These are phyloP conservation scores for Ectemnius lituratus DNA, from an alignment of 2,888 invertebrate species.

Conservation along the genomic window DNA sequence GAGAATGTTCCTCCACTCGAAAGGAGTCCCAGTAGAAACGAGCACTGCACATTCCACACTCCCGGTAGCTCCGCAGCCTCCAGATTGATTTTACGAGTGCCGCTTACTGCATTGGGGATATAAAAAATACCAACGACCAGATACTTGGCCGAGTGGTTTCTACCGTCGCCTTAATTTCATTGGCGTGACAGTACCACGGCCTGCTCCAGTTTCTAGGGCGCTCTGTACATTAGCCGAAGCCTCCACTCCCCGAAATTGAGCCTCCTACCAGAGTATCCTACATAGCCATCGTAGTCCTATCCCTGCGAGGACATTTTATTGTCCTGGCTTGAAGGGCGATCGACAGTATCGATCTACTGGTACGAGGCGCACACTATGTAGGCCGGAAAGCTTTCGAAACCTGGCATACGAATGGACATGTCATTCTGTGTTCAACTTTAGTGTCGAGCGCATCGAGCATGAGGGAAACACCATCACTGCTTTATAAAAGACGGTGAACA, in stretches of 20 bases:
- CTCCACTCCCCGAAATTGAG: slow-evolving; percentile 8
- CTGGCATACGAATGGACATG: neutral
- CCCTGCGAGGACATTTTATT: slow-evolving; percentile 4
- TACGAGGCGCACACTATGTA: neutral
- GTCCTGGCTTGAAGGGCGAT: neutral
- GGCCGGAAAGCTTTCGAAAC: slow-evolving; percentile 20
- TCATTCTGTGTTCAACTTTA: neutral
- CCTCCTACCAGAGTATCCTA: slow-evolving; percentile 21
- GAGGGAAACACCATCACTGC: slow-evolving; percentile 23
- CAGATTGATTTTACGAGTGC: neutral
- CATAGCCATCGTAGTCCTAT: no score
- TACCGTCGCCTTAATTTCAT: slow-evolving; percentile 3
- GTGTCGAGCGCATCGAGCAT: slow-evolving; percentile 5
- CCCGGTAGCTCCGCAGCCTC: neutral
- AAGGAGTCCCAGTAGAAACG: neutral
- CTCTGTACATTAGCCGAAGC: neutral
- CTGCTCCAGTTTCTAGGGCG: neutral
- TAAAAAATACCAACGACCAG: neutral
- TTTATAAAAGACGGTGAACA: slow-evolving; percentile 24
- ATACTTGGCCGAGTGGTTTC: neutral
- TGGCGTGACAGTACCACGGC: neutral
- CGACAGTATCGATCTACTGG: neutral
- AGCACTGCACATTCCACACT: neutral
- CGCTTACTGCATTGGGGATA: neutral
- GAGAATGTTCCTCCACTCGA: neutral